phyloP scores from a whole-genome alignment of 2,797 vertebrate species.

The Characodon lateralis region DNA sequence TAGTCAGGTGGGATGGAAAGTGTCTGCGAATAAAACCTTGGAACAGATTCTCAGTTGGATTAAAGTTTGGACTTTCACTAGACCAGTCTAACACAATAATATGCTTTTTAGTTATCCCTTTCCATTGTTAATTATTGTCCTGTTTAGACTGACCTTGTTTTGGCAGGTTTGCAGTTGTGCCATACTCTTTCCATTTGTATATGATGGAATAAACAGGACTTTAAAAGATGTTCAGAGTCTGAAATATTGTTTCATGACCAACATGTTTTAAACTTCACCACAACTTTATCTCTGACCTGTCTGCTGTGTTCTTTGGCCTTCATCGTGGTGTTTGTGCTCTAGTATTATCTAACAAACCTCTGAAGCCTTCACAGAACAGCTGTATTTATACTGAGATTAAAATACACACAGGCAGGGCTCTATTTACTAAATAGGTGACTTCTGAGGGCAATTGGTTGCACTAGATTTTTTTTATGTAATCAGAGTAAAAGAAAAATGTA shows the following conservation, averaged over 20 bases:
- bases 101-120: too few species aligned
- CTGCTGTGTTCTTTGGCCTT: background rate
- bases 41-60: too few species aligned
- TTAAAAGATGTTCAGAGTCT: background rate
- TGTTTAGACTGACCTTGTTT: too few species aligned
- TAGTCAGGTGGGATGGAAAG: background rate
- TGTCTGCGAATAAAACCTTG: too few species aligned
- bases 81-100: too few species aligned
- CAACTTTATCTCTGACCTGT: background rate
- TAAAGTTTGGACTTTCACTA: too few species aligned
- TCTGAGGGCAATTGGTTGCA: background rate
- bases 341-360: background rate
- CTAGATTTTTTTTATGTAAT: background rate
- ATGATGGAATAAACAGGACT: background rate
- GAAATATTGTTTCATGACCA: background rate
- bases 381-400: background rate
- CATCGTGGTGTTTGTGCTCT: background rate
- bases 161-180: too few species aligned
- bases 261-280: too few species aligned
- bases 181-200: too few species aligned
- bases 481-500: background rate
- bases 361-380: background rate
- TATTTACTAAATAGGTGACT: background rate
- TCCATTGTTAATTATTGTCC: too few species aligned
- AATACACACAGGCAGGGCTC: background rate